Base-by-base conservation (phyloP, 2,888 invertebrate genomes). In the Drosophila meridionalis region DNA sequence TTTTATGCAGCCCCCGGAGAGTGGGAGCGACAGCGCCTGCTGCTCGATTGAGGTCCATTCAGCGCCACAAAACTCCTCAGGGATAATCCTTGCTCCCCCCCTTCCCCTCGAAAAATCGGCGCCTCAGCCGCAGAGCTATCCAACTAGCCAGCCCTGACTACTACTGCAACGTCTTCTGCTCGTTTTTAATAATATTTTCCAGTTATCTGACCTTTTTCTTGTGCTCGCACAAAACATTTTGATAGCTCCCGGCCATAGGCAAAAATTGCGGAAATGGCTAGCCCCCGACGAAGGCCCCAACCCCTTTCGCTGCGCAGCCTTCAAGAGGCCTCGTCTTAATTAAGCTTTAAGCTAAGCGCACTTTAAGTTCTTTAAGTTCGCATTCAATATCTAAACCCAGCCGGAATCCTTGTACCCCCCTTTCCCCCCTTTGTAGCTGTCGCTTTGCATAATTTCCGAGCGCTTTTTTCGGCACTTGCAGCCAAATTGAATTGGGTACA, bases 121-220 rank as follows among this genome's bases (percentile, higher is more conserved):
- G 53, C 56, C 42, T 12, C 36, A 42, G 34, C 52, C 20, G 8
- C 28, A 56, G 28, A 7, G 3, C 26, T 20, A 28, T 3, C 11
- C 58, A 42, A 50, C 67, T 53, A 14, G 56, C 58, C 32, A 28
- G 20, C n/a, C 12, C 59, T 9, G 28, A 42, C 53, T 11, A 34
- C 58, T 36, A 26, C 53, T 36, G 34, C 53, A 60, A 43, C 73
- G 71, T 70, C 75, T 78, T 77, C 76, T 59, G 77, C 87, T 81
- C 80, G 77, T 78, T 82, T 81, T 89, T 89, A 90, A 89, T 90
- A 87, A 82, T 84, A 89, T 89, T 89, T 90, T 83, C 86, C 89
- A 89, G 90, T 80, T 90, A 89, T 88, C 89, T 90, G 89, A 89
- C 89, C 89, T 89, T 89, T 89, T 89, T 89, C 84, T 86, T 80